Base-by-base conservation (phyloP, 2,888 invertebrate species). In the Drosophila percnosoma region DNA sequence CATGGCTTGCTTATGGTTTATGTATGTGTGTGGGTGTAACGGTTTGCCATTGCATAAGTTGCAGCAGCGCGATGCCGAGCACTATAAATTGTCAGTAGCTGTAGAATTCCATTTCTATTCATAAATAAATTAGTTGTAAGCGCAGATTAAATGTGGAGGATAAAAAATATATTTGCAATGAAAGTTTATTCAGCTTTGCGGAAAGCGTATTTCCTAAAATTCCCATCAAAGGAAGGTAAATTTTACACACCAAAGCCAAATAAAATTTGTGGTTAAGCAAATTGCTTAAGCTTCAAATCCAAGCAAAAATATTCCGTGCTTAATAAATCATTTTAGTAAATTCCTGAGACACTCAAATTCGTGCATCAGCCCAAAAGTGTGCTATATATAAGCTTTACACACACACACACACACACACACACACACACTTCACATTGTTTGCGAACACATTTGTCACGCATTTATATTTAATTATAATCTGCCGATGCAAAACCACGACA, bases 401-500 rank as follows among this genome's bases (percentile, higher is more conserved):
- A 15, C 45, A 42, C 40, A 48, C 31, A 7, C 40, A 27, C 27
- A 40, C n/a, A 52, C 31, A 34, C 38, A 33, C 29, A 33, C 29
- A 7, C 29, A 51, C 53, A 38, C 24, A 48, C 29, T 24, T 64
- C 54, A 38, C 38, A 33, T 21, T 18, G 31, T 68, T 42, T 36
- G 42, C 65, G 18, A 65, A 63, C 67, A 76, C 82, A 77, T 77
- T 82, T 79, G 74, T 74, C 82, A 71, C 79, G 71, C 74, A 82
- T 80, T 77, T 71, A 77, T 82, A 77, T 81, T 77, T 80, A 82
- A 81, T 82, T 81, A 81, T 53, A 67, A 77, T 60, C 77, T 67
- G 8, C 45, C 36, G 51, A 51, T 67, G 54, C 40, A 77, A 68
- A 68, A 57, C 52, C 74, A 68, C 67, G 29, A 66, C 59, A 61